Evolutionary conservation across 2,888 invertebrate species (phyloP).

Genomic region (Agrotis clavis): DNA sequence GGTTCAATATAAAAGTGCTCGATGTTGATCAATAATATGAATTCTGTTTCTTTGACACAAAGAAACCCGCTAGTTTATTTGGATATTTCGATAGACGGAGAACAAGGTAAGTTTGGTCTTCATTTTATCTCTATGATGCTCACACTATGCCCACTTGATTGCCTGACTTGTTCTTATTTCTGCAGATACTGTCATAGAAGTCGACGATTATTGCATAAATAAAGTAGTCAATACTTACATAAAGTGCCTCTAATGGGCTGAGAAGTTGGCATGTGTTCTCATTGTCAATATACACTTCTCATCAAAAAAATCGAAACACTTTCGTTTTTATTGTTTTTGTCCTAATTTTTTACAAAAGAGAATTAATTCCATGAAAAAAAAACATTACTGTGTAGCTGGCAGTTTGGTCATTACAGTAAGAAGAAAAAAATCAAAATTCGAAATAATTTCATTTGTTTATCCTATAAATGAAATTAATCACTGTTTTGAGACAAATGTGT

Average conservation of each 20-base stretch:
- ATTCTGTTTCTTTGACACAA: conserved; percentile 70
- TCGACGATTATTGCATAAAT: neutral
- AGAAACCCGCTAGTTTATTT: conserved; percentile 93
- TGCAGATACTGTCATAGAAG: neutral
- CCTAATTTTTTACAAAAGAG: too few species aligned
- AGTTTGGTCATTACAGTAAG: too few species aligned
- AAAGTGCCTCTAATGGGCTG: neutral
- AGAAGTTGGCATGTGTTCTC: conserved; percentile 37
- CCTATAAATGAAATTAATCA: too few species aligned
- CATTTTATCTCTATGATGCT: neutral
- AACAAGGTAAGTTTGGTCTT: conserved; percentile 90
- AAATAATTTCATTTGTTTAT: too few species aligned
- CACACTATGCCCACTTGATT: neutral
- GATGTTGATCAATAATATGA: conserved; percentile 74
- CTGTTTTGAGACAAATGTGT: too few species aligned
- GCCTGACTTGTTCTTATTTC: conserved; percentile 2
- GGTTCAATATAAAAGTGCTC: conserved; percentile 35
- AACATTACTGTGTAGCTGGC: too few species aligned
- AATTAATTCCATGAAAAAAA: too few species aligned
- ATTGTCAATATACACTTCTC: conserved; percentile 2
- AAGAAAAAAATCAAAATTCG: too few species aligned
- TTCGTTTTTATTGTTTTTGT: too few species aligned
- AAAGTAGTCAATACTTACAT: neutral
- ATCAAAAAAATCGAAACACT: too few species aligned
- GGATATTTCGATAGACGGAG: conserved; percentile 93